These are phyloP conservation scores for Meandrusa payeni DNA, from an alignment of 2,888 invertebrate species.

Conservation along the genomic window DNA sequence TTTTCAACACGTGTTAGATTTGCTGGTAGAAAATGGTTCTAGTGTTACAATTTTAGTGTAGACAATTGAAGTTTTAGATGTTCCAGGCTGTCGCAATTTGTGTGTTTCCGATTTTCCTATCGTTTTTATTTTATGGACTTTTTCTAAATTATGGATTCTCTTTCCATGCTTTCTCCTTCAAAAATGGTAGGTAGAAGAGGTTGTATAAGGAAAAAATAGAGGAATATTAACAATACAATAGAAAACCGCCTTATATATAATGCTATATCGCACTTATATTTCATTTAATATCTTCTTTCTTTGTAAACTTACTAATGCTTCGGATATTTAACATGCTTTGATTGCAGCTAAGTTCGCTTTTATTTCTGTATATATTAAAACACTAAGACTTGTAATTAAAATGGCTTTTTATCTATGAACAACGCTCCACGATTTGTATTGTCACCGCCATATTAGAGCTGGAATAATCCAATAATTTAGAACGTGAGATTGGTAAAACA, in stretches of 20 bases:
- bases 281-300: slow-evolving; percentile 2
- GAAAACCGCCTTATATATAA: slow-evolving; percentile 32
- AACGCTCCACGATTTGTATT: not conserved
- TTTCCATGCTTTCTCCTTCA: slow-evolving; percentile 80
- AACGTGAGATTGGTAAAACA: not conserved
- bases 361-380: slow-evolving; percentile 12
- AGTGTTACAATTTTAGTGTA: slow-evolving; percentile 16
- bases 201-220: slow-evolving; percentile 73
- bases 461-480: not conserved
- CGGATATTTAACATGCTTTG: slow-evolving; percentile 18
- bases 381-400: too few species aligned
- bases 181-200: slow-evolving; percentile 80
- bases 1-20: not conserved
- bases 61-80: slow-evolving; percentile 5
- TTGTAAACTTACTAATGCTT: slow-evolving; percentile 14
- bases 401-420: too few species aligned
- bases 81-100: slow-evolving; percentile 32
- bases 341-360: slow-evolving; percentile 21
- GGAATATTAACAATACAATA: slow-evolving; percentile 33
- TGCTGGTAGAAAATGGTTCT: slow-evolving; percentile 6
- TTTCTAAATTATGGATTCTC: slow-evolving; percentile 73
- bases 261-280: slow-evolving; percentile 15
- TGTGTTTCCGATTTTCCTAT: slow-evolving; percentile 30
- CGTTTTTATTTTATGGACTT: slow-evolving; percentile 40
- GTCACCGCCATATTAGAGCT: slow-evolving; percentile 1